These are phyloP conservation scores for Helicoverpa armigera DNA, from an alignment of 1,140 invertebrate genomes.

Conservation along the genomic window DNA sequence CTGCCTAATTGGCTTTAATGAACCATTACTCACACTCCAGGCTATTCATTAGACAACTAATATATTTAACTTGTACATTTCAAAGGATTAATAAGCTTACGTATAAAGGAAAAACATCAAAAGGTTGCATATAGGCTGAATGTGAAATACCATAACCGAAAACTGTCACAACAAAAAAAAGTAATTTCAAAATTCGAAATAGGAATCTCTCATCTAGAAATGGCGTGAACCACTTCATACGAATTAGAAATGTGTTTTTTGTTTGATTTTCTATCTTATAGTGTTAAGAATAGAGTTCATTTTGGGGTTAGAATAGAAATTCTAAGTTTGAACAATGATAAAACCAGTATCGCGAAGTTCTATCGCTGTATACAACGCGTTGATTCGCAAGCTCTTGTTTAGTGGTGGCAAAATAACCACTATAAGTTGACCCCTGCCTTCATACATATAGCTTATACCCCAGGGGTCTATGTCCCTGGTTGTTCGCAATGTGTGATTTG, in stretches of 20 bases:
- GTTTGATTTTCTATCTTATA: background rate
- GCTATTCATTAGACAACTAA: conserved; percentile 8
- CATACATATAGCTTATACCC: background rate
- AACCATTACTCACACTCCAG: background rate
- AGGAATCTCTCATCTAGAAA: conserved; percentile 22
- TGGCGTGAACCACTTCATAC: background rate
- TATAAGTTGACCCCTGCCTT: conserved; percentile 5
- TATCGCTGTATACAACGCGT: conserved; percentile 7
- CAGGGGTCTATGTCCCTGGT: conserved; percentile 23
- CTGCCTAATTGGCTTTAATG: conserved; percentile 24
- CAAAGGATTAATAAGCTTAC: too few species aligned
- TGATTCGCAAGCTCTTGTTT: conserved; percentile 58
- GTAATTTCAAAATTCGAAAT: conserved; percentile 22
- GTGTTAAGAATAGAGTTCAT: background rate
- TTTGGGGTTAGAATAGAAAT: background rate
- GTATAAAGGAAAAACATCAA: background rate
- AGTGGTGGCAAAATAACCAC: conserved; percentile 53
- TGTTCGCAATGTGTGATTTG: conserved; percentile 63
- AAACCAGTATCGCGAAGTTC: conserved; percentile 10
- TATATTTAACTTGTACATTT: background rate
- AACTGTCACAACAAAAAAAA: background rate
- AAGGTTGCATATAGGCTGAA: background rate
- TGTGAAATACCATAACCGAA: background rate
- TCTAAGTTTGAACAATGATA: conserved; percentile 7
- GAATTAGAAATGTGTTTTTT: background rate